Base-by-base conservation (phyloP, 2,797 vertebrate species). In the Garrulus glandarius region DNA sequence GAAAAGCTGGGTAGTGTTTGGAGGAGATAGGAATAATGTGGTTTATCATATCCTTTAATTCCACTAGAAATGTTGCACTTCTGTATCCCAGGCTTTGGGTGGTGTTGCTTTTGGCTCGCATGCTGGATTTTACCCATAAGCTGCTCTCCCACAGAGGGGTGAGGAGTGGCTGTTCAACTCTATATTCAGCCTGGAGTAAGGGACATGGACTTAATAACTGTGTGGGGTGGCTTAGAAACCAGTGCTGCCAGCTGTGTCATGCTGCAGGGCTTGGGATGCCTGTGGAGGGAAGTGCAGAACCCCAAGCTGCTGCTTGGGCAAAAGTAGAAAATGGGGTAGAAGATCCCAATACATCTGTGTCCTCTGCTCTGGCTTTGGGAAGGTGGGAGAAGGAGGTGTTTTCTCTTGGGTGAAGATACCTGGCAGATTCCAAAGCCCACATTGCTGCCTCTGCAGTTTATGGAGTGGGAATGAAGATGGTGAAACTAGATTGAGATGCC, bases 91-190 rank as follows among this genome's bases (percentile, higher is more conserved):
- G 52, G 20, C 34, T 70, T 95, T 78, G 41, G 6, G 15, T 49
- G 67, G 13, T 1, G 1, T 49, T 5, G 1, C 34, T 83, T 90
- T 74, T 85, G 49, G 11, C 26, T 83, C 0, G 0, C 0, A 0
- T 0, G 3, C 32, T 70, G 49, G 27, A 27, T 89, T 87, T 91
- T 80, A 44, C 36, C n/a, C 13, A 3, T 24, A 29, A 36, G 8
- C 65, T 89, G 29, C 11, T 10, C 6, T 69, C 7, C 15, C 36
- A 4, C 6, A n/a, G 32, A 69, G 16, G 24, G 10, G 5, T 23
- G 16, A 86, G 41, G 29, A 63, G 15, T 2, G 4, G 21, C 39
- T 52, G 9, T 76, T 82, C 15, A 69, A 9, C 32, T 3, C 0
- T 20, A 4, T 1, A 1, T 43, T 79, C 61, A 64, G 17, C 11